Evolutionary conservation across 2,113 vertebrate species (phyloP), one percentile per base, ranked within the genome.

Genomic region (Zosterops pallidus): DNA sequence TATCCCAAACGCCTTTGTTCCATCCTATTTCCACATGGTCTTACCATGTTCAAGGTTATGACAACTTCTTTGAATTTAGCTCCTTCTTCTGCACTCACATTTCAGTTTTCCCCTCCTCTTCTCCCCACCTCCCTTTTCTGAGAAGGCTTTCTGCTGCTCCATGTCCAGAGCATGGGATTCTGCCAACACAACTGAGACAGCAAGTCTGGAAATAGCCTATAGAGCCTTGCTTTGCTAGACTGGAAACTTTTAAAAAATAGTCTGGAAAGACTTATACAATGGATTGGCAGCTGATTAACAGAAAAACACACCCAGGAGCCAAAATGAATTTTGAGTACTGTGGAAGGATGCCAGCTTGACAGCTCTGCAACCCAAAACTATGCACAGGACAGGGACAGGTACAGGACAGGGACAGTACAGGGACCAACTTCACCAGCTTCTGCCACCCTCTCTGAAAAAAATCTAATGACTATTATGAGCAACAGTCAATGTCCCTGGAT

Each of bases 221-320:
- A 93, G 55, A 94, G 24, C 80, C 56, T 42, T 1, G 5, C 55
- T 89, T 94, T 94, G 55, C 92, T 95, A 94, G 96, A 93, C 86
- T 94, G 96, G 95, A 97, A 97, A 97, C 55, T 96, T 93, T 83
- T 41, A 63, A 93, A 83, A 93, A 95, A 90, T 89, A 89, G 56
- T 28, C 29, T 97, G 95, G 95, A 96, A 96, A 95, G 59, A 93
- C 80, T 96, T 96, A 89, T 96, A 96, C 68, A 95, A 96, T 93
- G 86, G 56, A 90, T 89, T 95, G 95, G 95, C 86, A 92, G 47
- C 60, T 95, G 91, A 94, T 95, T 95, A 97, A 80, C 86, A 97
- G 86, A 89, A 97, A 97, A 93, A 96, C 64, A 89, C 52, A 86
- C 60, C 56, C 72, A 74, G 68, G 15, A 94, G 94, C 95, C 94